phyloP scores from a whole-genome alignment of 1,140 invertebrate genomes.

The Pogonomyrmex barbatus region DNA sequence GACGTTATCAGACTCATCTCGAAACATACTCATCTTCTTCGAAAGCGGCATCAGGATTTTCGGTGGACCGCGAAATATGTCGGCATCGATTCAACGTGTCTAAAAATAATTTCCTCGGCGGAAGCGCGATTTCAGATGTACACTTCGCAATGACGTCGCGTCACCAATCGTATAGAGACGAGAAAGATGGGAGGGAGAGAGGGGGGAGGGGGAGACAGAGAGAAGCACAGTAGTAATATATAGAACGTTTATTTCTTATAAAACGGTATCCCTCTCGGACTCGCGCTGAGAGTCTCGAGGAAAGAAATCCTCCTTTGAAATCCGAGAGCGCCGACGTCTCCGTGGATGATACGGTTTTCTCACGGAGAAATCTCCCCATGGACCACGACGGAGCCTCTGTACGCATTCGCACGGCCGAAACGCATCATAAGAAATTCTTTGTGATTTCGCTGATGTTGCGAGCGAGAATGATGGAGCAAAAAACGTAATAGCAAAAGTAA shows the following conservation, averaged over 20 bases:
- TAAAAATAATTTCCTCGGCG: conserved; percentile 53
- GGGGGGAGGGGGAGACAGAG: not conserved
- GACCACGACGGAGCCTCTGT: not conserved
- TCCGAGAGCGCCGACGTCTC: conserved; percentile 39
- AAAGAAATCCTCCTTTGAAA: conserved; percentile 56
- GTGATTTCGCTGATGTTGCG: not conserved
- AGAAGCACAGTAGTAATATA: not conserved
- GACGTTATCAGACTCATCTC: conserved; percentile 50
- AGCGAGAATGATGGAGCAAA: not conserved
- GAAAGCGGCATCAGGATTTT: conserved; percentile 44
- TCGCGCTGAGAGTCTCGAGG: conserved; percentile 48
- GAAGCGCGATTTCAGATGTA: conserved; percentile 26
- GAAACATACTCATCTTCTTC: conserved; percentile 33
- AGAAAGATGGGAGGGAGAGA: not conserved
- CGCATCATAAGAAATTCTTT: conserved; percentile 10
- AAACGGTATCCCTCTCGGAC: conserved; percentile 22
- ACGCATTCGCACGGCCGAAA: conserved; percentile 6
- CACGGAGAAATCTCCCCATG: conserved; percentile 14
- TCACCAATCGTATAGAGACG: conserved; percentile 1
- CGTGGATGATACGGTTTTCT: conserved; percentile 49
- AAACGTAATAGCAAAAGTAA: conserved; percentile 3
- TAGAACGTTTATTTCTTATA: conserved; percentile 46
- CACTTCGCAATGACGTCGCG: conserved; percentile 1
- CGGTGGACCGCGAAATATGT: conserved; percentile 53
- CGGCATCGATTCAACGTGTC: conserved; percentile 56